Evolutionary conservation across 2,797 vertebrate genomes (phyloP), one percentile per base, ranked within the genome.

Genomic region (Craterocephalus amniculus): DNA sequence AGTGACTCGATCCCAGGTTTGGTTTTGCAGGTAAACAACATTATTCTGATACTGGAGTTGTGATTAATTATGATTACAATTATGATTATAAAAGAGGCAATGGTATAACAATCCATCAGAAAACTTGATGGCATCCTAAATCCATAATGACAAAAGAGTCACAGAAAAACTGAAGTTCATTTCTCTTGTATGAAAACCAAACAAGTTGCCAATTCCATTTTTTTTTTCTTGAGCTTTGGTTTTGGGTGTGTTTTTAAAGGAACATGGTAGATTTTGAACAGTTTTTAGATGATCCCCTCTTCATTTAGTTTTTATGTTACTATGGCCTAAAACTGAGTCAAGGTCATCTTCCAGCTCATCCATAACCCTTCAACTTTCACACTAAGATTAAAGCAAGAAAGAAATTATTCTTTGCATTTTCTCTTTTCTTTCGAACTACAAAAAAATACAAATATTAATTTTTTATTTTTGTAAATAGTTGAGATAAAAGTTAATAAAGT

Each of bases 61-160:
- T 80, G 84, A 91, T 93, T 91, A 89, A 89, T 91, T 89, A 83
- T 87, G 83, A 93, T 91, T 78, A 87, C 72, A 81, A 80, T 81
- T 84, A 86, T 67, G 76, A 84, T 84, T 82, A 86, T 74, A 68
- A 80, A 81, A 78, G 60, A 79, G 71, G 60, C 66, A 67, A 80
- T 63, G 72, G 18, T 84, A 65, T 70, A 63, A 56, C 49, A 68
- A 80, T 73, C 66, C 66, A 59, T 65, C 35, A 62, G 78, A 82
- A 48, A 73, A 73, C 24, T 62, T 72, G 22, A n/a, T 49, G 56
- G 26, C 67, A 64, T 74, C 45, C 71, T 27, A n/a, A 63, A 67
- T 80, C 43, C 54, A 40, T 78, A 65, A 67, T 62, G 11, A 57
- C 51, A 62, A 74, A 57, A 71, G 26, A 71, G 70, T 76, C 62